Conservation (phyloP, 2,113 vertebrate genomes). For the Pluvialis apricaria region DNA sequence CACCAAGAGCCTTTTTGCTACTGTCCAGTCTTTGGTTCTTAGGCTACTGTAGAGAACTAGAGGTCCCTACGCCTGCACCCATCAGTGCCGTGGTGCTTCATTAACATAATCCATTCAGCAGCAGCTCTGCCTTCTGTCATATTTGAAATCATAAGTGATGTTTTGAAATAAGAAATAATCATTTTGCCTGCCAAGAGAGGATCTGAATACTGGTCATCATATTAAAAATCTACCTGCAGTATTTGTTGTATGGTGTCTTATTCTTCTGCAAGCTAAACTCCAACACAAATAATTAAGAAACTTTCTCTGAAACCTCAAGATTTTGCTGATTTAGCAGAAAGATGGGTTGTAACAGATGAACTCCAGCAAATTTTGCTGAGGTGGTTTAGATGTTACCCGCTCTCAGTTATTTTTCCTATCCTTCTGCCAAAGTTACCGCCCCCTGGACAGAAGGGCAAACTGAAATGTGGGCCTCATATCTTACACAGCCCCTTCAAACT, state of each 20-base stretch:
- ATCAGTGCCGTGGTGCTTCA: neutral
- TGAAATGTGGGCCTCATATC: neutral
- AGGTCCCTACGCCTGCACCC: neutral
- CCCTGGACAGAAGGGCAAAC: neutral
- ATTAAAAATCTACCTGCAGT: neutral
- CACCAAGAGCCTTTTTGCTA: neutral
- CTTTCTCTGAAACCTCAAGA: neutral
- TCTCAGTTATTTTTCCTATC: neutral
- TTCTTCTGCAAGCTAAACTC: neutral
- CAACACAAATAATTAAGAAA: slow-evolving; percentile 4
- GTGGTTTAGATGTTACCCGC: neutral
- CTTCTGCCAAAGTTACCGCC: neutral
- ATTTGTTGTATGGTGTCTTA: neutral
- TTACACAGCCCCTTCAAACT: neutral
- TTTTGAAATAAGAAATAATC: neutral
- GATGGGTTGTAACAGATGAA: neutral
- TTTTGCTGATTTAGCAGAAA: neutral
- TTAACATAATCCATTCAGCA: neutral
- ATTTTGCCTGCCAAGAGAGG: neutral
- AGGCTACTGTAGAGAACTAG: neutral
- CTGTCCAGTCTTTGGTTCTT: neutral
- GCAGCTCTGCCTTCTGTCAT: neutral
- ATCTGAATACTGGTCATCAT: neutral
- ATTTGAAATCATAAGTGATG: neutral
- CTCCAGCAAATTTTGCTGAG: slow-evolving; percentile 7